A percentile compares a stretch with the other conserved stretches of the same genome.
Conservation (phyloP, 2,888 invertebrate species). For the Galerucella nymphaeae region DNA sequence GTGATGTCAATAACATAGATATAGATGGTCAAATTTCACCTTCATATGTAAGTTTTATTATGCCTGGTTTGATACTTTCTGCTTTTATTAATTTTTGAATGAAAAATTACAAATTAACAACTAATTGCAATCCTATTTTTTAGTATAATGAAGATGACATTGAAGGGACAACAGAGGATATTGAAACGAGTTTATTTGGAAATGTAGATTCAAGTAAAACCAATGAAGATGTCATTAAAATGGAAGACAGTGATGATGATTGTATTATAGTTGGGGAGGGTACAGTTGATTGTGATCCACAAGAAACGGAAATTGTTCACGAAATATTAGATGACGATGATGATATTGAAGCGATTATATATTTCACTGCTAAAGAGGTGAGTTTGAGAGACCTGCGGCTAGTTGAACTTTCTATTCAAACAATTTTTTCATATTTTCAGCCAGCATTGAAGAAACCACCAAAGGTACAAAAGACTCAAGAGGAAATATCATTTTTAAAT, state of each 20-base stretch:
- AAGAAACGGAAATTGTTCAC: constrained; percentile 36
- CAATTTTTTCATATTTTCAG: neutral
- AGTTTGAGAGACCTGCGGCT: too few relatives aligned
- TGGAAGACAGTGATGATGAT: constrained; percentile 43
- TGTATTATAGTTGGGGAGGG: constrained; percentile 36
- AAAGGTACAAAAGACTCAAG: neutral
- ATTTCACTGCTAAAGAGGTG: constrained; percentile 31
- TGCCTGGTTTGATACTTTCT: too few relatives aligned
- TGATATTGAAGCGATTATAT: constrained; percentile 37
- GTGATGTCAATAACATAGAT: constrained; percentile 25
- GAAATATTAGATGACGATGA: constrained; percentile 47
- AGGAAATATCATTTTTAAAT: constrained; percentile 35
- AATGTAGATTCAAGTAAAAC: constrained; percentile 1
- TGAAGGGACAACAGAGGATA: neutral
- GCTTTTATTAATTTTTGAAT: too few relatives aligned
- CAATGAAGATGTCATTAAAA: neutral
- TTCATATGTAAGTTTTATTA: constrained; percentile 23
- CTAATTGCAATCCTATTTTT: neutral
- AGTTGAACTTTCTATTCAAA: too few relatives aligned
- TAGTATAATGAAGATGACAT: neutral
- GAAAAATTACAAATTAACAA: too few relatives aligned
- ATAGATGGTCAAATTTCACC: constrained; percentile 28
- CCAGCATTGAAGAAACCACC: neutral
- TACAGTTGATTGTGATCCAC: constrained; percentile 23
- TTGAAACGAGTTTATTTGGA: neutral